A percentile compares a stretch with the other conserved stretches of the same genome.
These are phyloP conservation scores for Pimpla rufipes DNA, from an alignment of 2,888 invertebrate genomes.

Conservation along the genomic window DNA sequence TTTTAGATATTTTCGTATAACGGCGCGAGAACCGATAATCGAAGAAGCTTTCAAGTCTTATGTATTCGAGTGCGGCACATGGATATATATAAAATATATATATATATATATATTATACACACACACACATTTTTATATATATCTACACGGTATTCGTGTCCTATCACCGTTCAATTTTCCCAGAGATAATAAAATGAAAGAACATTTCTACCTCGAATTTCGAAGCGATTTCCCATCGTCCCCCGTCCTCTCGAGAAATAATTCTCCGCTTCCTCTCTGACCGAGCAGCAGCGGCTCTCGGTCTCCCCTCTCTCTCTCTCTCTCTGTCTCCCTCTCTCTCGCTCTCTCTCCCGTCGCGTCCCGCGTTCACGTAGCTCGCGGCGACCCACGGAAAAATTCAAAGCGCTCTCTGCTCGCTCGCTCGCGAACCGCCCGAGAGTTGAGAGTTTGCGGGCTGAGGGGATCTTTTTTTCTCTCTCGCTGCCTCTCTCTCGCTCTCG, in stretches of 20 bases:
- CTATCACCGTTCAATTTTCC: slow-evolving; percentile 23
- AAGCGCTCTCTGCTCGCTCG: slow-evolving; percentile 37
- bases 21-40: slow-evolving; percentile 43
- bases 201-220: slow-evolving; percentile 48
- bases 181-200: slow-evolving; percentile 45
- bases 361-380: slow-evolving; percentile 14
- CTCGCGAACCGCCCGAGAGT: slow-evolving; percentile 36
- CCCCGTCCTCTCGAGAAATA: slow-evolving; percentile 27
- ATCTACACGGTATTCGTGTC: not conserved
- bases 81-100: slow-evolving; percentile 1
- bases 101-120: not conserved
- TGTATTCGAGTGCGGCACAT: not conserved
- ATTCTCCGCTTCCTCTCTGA: slow-evolving; percentile 43
- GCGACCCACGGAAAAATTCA: slow-evolving; percentile 28
- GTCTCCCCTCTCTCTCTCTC: not conserved
- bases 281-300: not conserved
- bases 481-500: too few species aligned
- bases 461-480: not conserved
- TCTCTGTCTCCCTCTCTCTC: not conserved
- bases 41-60: slow-evolving; percentile 30
- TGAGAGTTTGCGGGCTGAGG: slow-evolving; percentile 43
- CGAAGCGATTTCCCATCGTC: slow-evolving; percentile 45
- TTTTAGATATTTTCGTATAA: slow-evolving; percentile 41
- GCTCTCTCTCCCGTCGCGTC: not conserved
- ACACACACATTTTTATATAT: too few species aligned